Evolutionary conservation across 2,888 invertebrate species (phyloP).

Genomic region (Zaprionus obscuricornis): DNA sequence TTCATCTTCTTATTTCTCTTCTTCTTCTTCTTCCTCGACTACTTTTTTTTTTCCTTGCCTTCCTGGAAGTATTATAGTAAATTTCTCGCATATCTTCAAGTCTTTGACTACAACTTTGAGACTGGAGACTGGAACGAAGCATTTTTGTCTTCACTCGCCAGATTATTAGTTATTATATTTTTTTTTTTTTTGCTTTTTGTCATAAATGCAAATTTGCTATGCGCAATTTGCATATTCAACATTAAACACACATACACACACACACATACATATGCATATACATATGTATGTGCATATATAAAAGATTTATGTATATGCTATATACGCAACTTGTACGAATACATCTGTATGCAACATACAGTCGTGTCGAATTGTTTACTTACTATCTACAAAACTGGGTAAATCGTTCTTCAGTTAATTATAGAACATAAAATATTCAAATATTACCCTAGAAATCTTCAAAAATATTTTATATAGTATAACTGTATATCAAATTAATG

Average conservation of each 20-base stretch:
- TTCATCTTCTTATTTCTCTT: too few species aligned
- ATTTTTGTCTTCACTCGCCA: conserved; percentile 41
- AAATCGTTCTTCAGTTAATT: too few species aligned
- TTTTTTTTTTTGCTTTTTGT: conserved; percentile 36
- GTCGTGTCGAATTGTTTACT: too few species aligned
- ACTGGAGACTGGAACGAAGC: conserved; percentile 14
- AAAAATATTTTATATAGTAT: too few species aligned
- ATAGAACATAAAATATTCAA: too few species aligned
- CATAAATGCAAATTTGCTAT: conserved; percentile 74
- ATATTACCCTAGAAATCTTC: too few species aligned
- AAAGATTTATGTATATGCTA: too few species aligned
- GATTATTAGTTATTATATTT: conserved; percentile 76
- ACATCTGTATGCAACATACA: too few species aligned
- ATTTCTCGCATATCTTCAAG: conserved; percentile 74
- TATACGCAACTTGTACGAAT: too few species aligned
- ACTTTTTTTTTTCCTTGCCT: conserved; percentile 58
- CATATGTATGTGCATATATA: background rate
- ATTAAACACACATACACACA: conserved; percentile 55
- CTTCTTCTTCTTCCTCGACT: too few species aligned
- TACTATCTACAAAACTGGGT: too few species aligned
- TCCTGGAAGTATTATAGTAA: conserved; percentile 78
- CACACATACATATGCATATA: conserved; percentile 9
- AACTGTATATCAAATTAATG: too few species aligned
- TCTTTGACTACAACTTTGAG: conserved; percentile 33
- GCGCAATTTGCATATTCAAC: conserved; percentile 77